phyloP scores from a whole-genome alignment of 1,140 invertebrate genomes.

The Heterodera carotae region DNA sequence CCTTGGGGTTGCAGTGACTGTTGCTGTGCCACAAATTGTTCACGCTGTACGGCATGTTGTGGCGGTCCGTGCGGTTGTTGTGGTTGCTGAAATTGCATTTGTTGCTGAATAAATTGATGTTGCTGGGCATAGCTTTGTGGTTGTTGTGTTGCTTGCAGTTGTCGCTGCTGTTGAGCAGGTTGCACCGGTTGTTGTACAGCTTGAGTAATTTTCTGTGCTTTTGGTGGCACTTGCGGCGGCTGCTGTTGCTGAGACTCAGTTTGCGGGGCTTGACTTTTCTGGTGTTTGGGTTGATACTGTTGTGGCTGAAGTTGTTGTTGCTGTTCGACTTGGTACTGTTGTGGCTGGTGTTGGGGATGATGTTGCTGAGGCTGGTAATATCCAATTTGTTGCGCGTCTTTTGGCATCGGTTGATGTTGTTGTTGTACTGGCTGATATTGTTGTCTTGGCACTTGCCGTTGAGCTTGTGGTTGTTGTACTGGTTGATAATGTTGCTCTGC shows the following conservation, averaged over 20 bases:
- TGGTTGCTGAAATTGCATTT: conserved; percentile 5
- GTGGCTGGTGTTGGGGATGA: background rate
- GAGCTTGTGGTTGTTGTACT: conserved; percentile 13
- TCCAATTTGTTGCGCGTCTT: background rate
- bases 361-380: conserved; percentile 12
- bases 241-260: background rate
- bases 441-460: conserved; percentile 15
- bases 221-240: background rate
- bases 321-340: background rate
- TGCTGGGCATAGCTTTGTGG: background rate
- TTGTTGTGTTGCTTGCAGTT: conserved; percentile 1
- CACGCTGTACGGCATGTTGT: conserved; percentile 2
- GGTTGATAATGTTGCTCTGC: background rate
- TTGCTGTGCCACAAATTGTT: background rate
- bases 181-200: conserved; percentile 9
- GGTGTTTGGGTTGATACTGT: conserved; percentile 17
- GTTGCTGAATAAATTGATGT: background rate
- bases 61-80: background rate
- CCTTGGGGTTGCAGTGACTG: conserved; percentile 12
- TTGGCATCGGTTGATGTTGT: conserved; percentile 20
- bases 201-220: background rate
- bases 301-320: conserved; percentile 16
- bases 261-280: background rate
- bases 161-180: conserved; percentile 11
- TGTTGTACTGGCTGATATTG: conserved; percentile 22